These are phyloP conservation scores for Drosophila gaucha DNA, from an alignment of 2,888 invertebrate species.

Conservation along the genomic window DNA sequence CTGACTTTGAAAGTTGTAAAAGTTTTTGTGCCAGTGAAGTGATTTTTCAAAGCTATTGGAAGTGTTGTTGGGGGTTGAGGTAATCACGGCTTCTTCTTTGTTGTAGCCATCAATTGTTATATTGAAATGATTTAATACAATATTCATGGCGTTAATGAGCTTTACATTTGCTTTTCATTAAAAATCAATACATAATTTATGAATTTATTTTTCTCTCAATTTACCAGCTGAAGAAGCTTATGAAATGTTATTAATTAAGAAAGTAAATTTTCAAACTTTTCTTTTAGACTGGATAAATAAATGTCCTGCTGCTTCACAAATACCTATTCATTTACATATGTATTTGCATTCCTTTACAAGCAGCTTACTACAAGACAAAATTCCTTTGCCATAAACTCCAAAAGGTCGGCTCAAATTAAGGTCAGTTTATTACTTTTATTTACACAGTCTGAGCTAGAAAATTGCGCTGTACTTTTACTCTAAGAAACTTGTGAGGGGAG, in stretches of 20 bases:
- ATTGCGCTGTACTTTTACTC: neutral
- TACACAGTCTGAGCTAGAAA: constrained; percentile 6
- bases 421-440: constrained; percentile 23
- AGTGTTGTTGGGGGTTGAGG: neutral
- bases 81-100: neutral
- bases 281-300: too few species aligned
- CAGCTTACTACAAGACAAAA: constrained; percentile 11
- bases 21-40: constrained; percentile 36
- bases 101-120: constrained; percentile 22
- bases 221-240: too few species aligned
- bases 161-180: constrained; percentile 40
- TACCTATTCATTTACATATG: neutral
- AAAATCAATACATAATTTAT: constrained; percentile 34
- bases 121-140: constrained; percentile 48
- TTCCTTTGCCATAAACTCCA: neutral
- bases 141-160: constrained; percentile 53
- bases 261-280: neutral
- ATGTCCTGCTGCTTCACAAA: too few species aligned
- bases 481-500: neutral
- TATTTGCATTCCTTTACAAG: neutral
- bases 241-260: neutral
- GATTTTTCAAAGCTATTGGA: constrained; percentile 46
- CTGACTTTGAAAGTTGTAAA: constrained; percentile 48
- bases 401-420: constrained; percentile 1
- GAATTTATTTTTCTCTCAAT: too few species aligned